Evolutionary conservation across 2,797 vertebrate species (phyloP).

Genomic region (Aphelocoma californica): DNA sequence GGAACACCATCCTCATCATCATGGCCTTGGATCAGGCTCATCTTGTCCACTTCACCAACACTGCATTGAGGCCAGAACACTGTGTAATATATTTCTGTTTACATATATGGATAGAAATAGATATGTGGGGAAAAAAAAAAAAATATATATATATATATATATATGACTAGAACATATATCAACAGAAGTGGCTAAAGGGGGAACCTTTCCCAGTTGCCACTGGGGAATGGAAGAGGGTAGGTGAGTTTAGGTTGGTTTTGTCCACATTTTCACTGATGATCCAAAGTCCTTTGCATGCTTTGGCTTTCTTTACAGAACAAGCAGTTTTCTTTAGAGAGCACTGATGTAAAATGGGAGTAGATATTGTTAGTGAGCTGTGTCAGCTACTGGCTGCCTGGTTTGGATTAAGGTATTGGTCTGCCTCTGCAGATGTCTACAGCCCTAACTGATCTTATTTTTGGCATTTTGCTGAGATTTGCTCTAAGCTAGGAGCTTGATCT

Average conservation of each 20-base stretch:
- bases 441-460: not conserved
- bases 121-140: no score
- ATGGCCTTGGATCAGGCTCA: not conserved
- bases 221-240: not conserved
- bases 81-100: not conserved
- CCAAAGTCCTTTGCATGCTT: not conserved
- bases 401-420: not conserved
- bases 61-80: not conserved
- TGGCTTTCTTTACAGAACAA: not conserved
- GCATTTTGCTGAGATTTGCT: constrained; percentile 10
- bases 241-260: not conserved
- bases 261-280: not conserved
- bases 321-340: not conserved
- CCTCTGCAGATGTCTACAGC: not conserved
- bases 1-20: not conserved
- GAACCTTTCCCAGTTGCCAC: not conserved
- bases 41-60: not conserved
- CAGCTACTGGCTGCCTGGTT: not conserved
- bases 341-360: not conserved
- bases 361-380: not conserved
- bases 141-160: not conserved
- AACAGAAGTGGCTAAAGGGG: not conserved
- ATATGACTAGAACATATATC: not conserved
- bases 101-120: not conserved
- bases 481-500: not conserved